Evolutionary conservation across 2,113 vertebrate genomes (phyloP).

Genomic region (Guaruba guarouba): DNA sequence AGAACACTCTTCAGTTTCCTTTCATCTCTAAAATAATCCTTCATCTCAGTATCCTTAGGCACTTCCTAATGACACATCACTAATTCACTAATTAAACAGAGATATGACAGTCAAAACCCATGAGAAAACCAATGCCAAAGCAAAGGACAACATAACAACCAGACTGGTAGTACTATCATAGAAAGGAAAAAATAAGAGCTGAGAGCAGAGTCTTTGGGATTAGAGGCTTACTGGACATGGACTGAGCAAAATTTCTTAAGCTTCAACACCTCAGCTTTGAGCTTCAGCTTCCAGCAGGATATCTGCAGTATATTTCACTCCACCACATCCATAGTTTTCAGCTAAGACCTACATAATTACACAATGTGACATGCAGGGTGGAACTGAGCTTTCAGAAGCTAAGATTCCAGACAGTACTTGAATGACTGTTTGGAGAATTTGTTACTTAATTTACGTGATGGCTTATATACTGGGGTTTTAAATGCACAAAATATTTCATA

Average conservation of each 20-base stretch:
- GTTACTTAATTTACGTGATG: background rate
- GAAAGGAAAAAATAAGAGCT: background rate
- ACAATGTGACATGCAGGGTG: background rate
- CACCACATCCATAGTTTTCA: background rate
- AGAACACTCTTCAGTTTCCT: background rate
- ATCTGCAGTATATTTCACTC: background rate
- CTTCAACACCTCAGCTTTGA: background rate
- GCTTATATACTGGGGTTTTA: background rate
- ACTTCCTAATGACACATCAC: background rate
- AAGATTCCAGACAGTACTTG: background rate
- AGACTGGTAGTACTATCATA: background rate
- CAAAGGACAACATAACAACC: background rate
- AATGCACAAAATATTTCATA: background rate
- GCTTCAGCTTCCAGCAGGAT: background rate
- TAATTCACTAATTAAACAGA: conserved; percentile 2
- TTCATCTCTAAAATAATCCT: background rate
- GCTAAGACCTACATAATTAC: background rate
- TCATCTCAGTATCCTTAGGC: background rate
- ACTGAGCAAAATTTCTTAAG: background rate
- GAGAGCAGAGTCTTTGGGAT: background rate
- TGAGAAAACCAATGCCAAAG: background rate
- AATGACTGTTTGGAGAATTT: background rate
- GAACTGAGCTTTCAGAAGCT: background rate
- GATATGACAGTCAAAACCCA: background rate
- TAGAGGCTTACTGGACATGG: background rate